Evolutionary conservation across 1,140 invertebrate genomes (phyloP), one percentile per base, ranked within the genome.

Genomic region (Meloidogyne hapla): DNA sequence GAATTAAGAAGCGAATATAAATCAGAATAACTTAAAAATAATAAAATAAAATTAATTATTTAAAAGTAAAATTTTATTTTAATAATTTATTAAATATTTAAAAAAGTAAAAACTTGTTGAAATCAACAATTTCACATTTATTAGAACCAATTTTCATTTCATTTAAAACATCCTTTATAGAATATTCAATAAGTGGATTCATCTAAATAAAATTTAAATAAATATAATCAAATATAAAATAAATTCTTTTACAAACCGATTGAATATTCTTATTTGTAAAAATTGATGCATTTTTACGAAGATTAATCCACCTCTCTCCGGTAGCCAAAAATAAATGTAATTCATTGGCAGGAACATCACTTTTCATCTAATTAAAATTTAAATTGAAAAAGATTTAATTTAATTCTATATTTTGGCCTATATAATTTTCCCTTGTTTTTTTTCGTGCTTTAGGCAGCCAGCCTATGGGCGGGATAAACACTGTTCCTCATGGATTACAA

Each of bases 291-390:
- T 2, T 21, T 25, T 38, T 26, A 23, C 68, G 25, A 42, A 69
- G 48, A 13, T 15, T n/a, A 23, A 4, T 40, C 68, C 68, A 69
- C 13, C 48, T 10, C 15, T 33, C 15, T 23, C 68, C 68, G 15
- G 2, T 45, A 25, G 68, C 28, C 21, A 69, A 12, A 56, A 69
- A 69, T 26, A 69, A 42, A 56, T 69, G 68, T 23, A 12, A 25
- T 25, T 42, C 18, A 25, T 40, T 25, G 26, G 15, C 13, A 18
- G 23, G 28, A 42, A 69, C n/a, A n/a, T n/a, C n/a, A n/a, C n/a
- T n/a, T n/a, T n/a, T n/a, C n/a, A n/a, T n/a, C n/a, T n/a, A n/a
- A n/a, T n/a, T n/a, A n/a, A n/a, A n/a, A n/a, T n/a, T n/a, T n/a
- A n/a, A n/a, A n/a, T n/a, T n/a, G n/a, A n/a, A n/a, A n/a, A n/a